Evolutionary conservation across 2,888 invertebrate species (phyloP).

Genomic region (Scaptomyza cyrtandrae): DNA sequence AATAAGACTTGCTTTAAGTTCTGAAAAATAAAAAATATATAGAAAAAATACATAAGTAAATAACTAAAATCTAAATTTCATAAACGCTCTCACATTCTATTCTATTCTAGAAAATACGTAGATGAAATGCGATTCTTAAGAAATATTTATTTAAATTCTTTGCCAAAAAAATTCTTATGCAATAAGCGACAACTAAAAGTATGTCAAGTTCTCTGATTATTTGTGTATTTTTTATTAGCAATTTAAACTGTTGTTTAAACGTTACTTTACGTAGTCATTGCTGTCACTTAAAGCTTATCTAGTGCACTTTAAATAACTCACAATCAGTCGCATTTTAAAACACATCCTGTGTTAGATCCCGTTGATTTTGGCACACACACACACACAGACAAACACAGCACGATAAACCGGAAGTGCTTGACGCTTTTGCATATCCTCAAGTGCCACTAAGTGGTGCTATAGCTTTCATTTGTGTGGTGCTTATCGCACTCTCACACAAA

Average conservation of each 20-base stretch:
- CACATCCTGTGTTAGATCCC: constrained; percentile 15
- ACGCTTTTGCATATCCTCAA: constrained; percentile 76
- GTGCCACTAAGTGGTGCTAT: constrained; percentile 79
- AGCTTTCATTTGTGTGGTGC: constrained; percentile 68
- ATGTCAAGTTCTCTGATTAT: background rate
- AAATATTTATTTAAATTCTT: too few species aligned
- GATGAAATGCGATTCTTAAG: too few species aligned
- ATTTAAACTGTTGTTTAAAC: background rate
- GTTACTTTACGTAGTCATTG: constrained; percentile 1
- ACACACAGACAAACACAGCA: constrained; percentile 27
- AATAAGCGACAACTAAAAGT: too few species aligned
- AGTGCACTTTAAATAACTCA: constrained; percentile 51
- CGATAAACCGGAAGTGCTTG: constrained; percentile 71
- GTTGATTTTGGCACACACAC: constrained; percentile 1
- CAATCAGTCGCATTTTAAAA: constrained; percentile 42
- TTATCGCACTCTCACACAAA: constrained; percentile 67
- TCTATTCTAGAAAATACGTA: too few species aligned
- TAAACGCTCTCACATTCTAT: too few species aligned
- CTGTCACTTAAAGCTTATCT: constrained; percentile 31
- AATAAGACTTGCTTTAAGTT: too few species aligned
- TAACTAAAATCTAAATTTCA: too few species aligned
- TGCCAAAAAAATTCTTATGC: too few species aligned
- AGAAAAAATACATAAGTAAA: too few species aligned
- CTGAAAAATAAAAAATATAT: too few species aligned
- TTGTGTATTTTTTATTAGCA: background rate